These are phyloP conservation scores for Parambassis ranga DNA, from an alignment of 2,797 vertebrate genomes.

Conservation along the genomic window DNA sequence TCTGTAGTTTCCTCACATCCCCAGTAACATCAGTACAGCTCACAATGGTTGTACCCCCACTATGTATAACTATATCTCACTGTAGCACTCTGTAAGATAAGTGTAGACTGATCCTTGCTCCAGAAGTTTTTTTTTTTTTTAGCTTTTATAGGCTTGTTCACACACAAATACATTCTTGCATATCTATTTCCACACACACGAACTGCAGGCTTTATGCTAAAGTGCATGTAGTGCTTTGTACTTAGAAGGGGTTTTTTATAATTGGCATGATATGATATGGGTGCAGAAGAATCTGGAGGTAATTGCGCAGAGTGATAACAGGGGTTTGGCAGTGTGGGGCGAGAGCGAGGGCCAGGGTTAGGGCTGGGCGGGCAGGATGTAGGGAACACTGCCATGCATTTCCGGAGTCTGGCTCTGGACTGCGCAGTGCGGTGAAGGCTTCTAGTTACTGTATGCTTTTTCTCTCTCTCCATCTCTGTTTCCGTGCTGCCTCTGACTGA, in stretches of 20 bases:
- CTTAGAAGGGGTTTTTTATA: slow-evolving; percentile 54
- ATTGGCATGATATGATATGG: slow-evolving; percentile 61
- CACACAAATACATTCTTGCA: background rate
- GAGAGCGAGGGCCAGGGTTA: slow-evolving; percentile 63
- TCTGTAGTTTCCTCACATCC: too few species aligned
- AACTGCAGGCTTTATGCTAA: slow-evolving; percentile 25
- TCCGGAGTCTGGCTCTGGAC: slow-evolving; percentile 74
- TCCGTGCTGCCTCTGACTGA: slow-evolving; percentile 11
- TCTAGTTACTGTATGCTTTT: slow-evolving; percentile 53
- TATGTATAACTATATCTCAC: too few species aligned
- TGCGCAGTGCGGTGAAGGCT: slow-evolving; percentile 56
- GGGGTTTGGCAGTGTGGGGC: slow-evolving; percentile 69
- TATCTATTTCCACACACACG: slow-evolving; percentile 10
- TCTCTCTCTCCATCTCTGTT: slow-evolving; percentile 25
- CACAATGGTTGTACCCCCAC: too few species aligned
- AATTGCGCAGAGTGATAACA: slow-evolving; percentile 80
- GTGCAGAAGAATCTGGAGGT: slow-evolving; percentile 70
- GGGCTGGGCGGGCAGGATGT: slow-evolving; percentile 78
- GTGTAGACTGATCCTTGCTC: background rate
- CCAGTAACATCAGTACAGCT: too few species aligned
- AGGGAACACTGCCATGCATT: slow-evolving; percentile 78
- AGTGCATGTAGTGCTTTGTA: slow-evolving; percentile 48
- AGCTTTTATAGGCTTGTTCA: slow-evolving; percentile 1
- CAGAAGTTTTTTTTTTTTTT: background rate
- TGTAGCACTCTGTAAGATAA: too few species aligned